Conservation (phyloP, 2,888 invertebrate genomes). For the Uloborus plumipes region DNA sequence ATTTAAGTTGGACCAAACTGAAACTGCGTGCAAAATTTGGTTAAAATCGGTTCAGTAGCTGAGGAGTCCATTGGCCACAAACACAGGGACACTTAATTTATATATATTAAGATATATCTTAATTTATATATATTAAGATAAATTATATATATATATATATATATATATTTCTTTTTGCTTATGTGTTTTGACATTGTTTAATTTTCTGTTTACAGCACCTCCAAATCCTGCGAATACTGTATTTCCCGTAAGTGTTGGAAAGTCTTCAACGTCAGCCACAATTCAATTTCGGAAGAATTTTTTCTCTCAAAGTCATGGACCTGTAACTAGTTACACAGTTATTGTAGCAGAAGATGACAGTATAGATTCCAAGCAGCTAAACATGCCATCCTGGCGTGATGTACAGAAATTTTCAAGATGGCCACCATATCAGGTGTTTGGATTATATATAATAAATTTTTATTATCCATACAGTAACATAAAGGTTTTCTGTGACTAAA, state of each 20-base stretch:
- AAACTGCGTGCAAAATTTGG: too few relatives aligned
- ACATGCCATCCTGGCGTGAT: slow-evolving; percentile 92
- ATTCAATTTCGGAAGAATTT: slow-evolving; percentile 90
- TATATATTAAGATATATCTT: too few relatives aligned
- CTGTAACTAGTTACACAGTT: slow-evolving; percentile 85
- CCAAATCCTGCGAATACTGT: slow-evolving; percentile 79
- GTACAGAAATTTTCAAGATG: slow-evolving; percentile 89
- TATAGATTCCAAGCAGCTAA: slow-evolving; percentile 76
- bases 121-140: too few relatives aligned
- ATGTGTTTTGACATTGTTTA: not conserved
- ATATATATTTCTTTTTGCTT: not conserved
- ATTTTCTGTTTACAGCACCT: slow-evolving; percentile 73
- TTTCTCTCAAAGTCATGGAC: slow-evolving; percentile 88
- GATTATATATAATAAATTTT: not conserved
- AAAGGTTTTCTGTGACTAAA: not conserved
- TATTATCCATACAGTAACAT: not conserved
- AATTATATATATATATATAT: too few relatives aligned
- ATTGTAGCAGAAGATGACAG: slow-evolving; percentile 86
- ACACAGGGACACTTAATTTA: too few relatives aligned
- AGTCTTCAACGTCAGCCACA: slow-evolving; percentile 81
- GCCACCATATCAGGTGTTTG: slow-evolving; percentile 88
- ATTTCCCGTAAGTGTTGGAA: slow-evolving; percentile 84
- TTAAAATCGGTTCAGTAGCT: too few relatives aligned
- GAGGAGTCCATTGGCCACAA: too few relatives aligned
- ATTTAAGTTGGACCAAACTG: too few relatives aligned